Evolutionary conservation across 2,888 invertebrate species (phyloP), one percentile per base, ranked within the genome.

Genomic region (Anoplius nigerrimus): DNA sequence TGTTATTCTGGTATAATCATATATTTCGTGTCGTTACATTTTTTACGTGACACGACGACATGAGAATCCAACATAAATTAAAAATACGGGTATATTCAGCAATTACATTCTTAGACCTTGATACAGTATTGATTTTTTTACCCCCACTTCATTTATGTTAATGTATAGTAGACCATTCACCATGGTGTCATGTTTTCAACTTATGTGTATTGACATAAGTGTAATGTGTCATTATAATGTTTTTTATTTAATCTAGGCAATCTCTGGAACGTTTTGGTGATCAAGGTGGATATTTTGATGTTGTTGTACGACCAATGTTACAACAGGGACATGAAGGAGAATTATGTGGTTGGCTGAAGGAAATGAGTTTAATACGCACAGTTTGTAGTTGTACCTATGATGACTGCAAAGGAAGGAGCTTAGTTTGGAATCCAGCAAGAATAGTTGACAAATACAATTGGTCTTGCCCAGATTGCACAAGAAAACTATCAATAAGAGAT

Each of bases 401-500:
- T 0, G 84, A 88, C 51, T 91, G 91, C 71, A 83, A 84, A n/a
- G 86, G 86, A 1, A 84, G 85, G 58, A 87, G 82, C 66, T 88
- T 91, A 84, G 82, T 77, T 42, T 91, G 91, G 91, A 88, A 85
- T 46, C 89, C 89, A n/a, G 90, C 90, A 2, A 87, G 90, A 72
- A 89, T 90, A 4, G 85, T 90, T 8, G 91, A 91, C 74, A 90
- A 90, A 74, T 91, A 89, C 73, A 90, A 90, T 71, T 91, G 91
- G 91, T 84, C 87, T 8, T 92, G 91, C 74, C 82, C 83, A 0
- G 84, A 84, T 11, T 91, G 91, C 74, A 79, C 84, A 13, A 88
- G 87, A 55, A 90, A 90, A 80, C 87, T 88, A 61, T 88, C 90
- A 0, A 90, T 91, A 48, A 84, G 91, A 65, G 90, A 90, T 15